Percentiles rank a stretch among this genome's conserved stretches.
Evolutionary conservation across 2,797 vertebrate genomes (phyloP).

Genomic region (Synaphobranchus kaupii): DNA sequence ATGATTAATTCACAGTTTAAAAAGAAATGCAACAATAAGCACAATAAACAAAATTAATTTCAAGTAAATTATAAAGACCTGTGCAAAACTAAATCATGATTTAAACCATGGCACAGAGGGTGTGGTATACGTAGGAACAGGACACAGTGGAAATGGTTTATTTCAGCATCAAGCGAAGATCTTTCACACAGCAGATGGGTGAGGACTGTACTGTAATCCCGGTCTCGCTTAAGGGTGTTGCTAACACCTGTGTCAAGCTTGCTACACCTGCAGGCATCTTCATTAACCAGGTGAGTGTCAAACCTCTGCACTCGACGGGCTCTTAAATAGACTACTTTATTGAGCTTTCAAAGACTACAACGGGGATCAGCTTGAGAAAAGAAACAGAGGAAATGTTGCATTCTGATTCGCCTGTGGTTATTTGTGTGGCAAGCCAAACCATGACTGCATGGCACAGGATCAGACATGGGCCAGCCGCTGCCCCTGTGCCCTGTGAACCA

Average conservation of each 20-base stretch:
- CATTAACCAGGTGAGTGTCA: constrained; percentile 31
- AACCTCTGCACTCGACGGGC: constrained; percentile 35
- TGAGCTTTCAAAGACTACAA: constrained; percentile 11
- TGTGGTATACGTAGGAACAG: not conserved
- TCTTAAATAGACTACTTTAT: constrained; percentile 29
- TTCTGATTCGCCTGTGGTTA: constrained; percentile 53
- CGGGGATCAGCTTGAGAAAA: not conserved
- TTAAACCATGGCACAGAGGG: not conserved
- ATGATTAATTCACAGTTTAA: not conserved
- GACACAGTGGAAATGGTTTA: not conserved
- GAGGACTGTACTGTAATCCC: not conserved
- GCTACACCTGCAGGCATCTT: constrained; percentile 10
- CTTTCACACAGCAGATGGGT: not conserved
- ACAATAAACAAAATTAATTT: not conserved
- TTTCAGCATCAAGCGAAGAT: not conserved
- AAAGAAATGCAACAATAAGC: not conserved
- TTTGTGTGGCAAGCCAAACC: constrained; percentile 38
- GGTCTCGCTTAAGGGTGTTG: not conserved
- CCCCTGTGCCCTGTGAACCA: constrained; percentile 40
- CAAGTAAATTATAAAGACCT: not conserved
- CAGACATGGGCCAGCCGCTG: constrained; percentile 51
- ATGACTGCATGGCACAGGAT: constrained; percentile 52
- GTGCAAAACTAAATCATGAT: not conserved
- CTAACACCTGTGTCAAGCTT: not conserved
- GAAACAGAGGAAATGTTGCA: not conserved